Evolutionary conservation across 2,888 invertebrate genomes (phyloP), one percentile per base, ranked within the genome.

Genomic region (Sminthurides aquaticus): DNA sequence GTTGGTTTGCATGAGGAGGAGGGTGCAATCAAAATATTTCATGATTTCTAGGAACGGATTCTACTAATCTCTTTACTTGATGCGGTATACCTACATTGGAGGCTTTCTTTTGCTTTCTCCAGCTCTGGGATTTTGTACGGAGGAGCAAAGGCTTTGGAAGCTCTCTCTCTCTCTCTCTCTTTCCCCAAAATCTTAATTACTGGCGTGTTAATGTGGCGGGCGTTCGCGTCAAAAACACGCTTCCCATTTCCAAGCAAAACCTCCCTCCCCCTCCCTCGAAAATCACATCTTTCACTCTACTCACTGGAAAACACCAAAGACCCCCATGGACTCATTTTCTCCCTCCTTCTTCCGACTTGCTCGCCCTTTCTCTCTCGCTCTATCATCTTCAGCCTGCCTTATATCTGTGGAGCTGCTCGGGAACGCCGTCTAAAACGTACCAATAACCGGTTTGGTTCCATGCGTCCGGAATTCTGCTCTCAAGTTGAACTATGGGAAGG

Each of bases 151-250:
- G n/a, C n/a, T n/a, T n/a, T n/a, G n/a, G n/a, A 34, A 34, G 43
- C 61, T 57, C 62, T 49, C 54, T 56, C 43, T 62, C 52, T 24
- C 28, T 52, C 52, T 54, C 43, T 26, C 62, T 60, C 62, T 62
- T 65, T 62, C 60, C 65, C 65, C 43, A 34, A 65, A 65, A 65
- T 65, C 65, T 67, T 67, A 67, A 67, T 67, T 67, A 67, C 67
- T 67, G 67, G 67, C 67, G 67, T 67, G 67, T 67, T 67, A 67
- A 67, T 67, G 67, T 65, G 67, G 67, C 67, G 62, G 67, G 65
- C 65, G 67, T 65, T 67, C 65, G 65, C 60, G 65, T 65, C 65
- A 67, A 67, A 67, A 65, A 67, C 65, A 65, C 62, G 64, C 67
- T 64, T 64, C 62, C 67, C 64, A 67, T 67, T 67, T 67, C 64